Percentiles rank a stretch among this genome's conserved stretches.
phyloP scores from a whole-genome alignment of 2,888 invertebrate species.

The Drosophila aldrichi region DNA sequence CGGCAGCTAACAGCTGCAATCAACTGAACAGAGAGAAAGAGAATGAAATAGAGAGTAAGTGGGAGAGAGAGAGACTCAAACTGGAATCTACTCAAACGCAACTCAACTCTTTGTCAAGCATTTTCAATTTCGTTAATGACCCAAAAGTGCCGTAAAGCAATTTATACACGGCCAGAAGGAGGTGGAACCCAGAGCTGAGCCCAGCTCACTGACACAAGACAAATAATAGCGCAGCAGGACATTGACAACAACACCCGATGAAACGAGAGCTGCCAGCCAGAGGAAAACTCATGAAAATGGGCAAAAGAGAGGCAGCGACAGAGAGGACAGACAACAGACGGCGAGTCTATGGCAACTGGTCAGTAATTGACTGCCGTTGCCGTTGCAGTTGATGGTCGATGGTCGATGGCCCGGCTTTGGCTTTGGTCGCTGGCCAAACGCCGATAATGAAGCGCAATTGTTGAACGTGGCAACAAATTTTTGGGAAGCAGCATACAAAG shows the following conservation, averaged over 20 bases:
- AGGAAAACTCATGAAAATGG: constrained; percentile 20
- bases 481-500: constrained; percentile 47
- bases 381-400: constrained; percentile 35
- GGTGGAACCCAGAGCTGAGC: constrained; percentile 22
- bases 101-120: constrained; percentile 64
- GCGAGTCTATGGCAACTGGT: constrained; percentile 54
- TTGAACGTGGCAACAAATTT: constrained; percentile 70
- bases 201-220: constrained; percentile 73
- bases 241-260: constrained; percentile 82
- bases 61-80: not conserved
- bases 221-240: constrained; percentile 84
- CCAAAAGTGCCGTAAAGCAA: constrained; percentile 83
- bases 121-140: constrained; percentile 84
- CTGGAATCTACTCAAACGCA: constrained; percentile 16
- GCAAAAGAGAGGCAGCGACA: not conserved
- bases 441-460: constrained; percentile 81
- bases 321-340: constrained; percentile 29
- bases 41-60: not conserved
- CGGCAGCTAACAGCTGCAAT: constrained; percentile 13
- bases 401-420: constrained; percentile 20
- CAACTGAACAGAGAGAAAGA: not conserved
- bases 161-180: constrained; percentile 68
- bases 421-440: constrained; percentile 60
- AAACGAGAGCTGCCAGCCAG: constrained; percentile 21
- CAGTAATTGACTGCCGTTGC: constrained; percentile 69